Percentiles rank a stretch among this genome's conserved stretches.
These are phyloP conservation scores for Apis dorsata DNA, from an alignment of 1,140 invertebrate species.

Conservation along the genomic window DNA sequence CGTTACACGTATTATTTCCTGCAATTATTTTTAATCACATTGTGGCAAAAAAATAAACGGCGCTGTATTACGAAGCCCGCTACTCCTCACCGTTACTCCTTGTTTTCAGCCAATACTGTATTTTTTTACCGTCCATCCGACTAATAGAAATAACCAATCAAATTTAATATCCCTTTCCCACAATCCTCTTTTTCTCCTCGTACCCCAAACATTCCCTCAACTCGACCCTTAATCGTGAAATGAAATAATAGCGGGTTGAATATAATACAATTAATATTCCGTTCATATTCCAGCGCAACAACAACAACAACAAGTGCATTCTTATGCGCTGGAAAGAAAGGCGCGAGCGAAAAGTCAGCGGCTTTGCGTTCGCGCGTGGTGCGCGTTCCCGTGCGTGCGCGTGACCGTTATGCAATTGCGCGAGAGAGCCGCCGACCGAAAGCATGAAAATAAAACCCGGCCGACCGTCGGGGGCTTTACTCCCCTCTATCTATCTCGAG, in stretches of 20 bases:
- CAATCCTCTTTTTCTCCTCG: too few relatives aligned
- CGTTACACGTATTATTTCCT: too few relatives aligned
- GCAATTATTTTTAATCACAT: too few relatives aligned
- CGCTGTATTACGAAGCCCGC: too few relatives aligned
- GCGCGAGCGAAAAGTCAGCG: conserved; percentile 33
- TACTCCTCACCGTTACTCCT: too few relatives aligned
- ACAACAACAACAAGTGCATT: conserved; percentile 25
- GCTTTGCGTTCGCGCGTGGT: neutral
- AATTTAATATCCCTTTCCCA: too few relatives aligned
- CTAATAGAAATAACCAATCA: too few relatives aligned
- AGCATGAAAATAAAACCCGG: conserved; percentile 66
- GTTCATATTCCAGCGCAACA: conserved; percentile 9
- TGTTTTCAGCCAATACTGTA: neutral
- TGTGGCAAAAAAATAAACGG: too few relatives aligned
- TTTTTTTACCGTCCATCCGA: neutral
- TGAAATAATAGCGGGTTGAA: too few relatives aligned
- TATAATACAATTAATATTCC: neutral
- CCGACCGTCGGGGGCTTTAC: conserved; percentile 24
- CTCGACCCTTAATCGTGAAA: too few relatives aligned
- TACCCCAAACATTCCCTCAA: too few relatives aligned
- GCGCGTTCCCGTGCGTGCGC: conserved; percentile 33
- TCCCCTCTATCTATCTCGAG: conserved; percentile 52
- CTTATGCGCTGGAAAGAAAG: conserved; percentile 34
- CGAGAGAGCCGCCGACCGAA: conserved; percentile 59
- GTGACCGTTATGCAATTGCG: conserved; percentile 67